phyloP scores from a whole-genome alignment of 2,113 vertebrate genomes.

The Notechis scutatus region DNA sequence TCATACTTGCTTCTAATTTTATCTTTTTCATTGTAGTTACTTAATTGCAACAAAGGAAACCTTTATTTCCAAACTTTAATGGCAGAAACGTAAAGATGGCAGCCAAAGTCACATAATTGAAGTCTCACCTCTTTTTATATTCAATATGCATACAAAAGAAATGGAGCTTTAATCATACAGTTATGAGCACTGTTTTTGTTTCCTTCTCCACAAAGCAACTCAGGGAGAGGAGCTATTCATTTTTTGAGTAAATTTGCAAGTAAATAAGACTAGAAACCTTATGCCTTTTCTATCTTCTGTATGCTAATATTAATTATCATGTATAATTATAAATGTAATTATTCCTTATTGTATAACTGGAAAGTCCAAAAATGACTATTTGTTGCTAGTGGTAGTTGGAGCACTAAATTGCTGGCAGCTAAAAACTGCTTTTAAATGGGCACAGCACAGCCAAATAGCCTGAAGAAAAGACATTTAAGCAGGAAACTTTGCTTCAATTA shows the following conservation, averaged over 20 bases:
- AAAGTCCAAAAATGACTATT: background rate
- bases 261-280: background rate
- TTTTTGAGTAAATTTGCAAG: background rate
- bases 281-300: background rate
- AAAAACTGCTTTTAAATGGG: conserved; percentile 1
- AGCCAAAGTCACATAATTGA: background rate
- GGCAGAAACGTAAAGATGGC: background rate
- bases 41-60: background rate
- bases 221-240: background rate
- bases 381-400: background rate
- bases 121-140: background rate
- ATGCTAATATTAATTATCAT: background rate
- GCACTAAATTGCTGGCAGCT: background rate
- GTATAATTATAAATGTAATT: background rate
- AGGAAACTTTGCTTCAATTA: conserved; percentile 16
- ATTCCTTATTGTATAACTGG: background rate
- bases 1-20: background rate
- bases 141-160: background rate
- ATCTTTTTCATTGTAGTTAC: background rate
- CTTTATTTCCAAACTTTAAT: background rate
- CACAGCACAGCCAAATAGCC: conserved; percentile 5
- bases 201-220: background rate
- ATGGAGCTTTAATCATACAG: background rate
- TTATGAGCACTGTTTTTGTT: background rate
- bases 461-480: conserved; percentile 3